Percentiles rank a stretch among this genome's conserved stretches.
Evolutionary conservation across 2,797 vertebrate genomes (phyloP).

Genomic region (Erpetoichthys calabaricus): DNA sequence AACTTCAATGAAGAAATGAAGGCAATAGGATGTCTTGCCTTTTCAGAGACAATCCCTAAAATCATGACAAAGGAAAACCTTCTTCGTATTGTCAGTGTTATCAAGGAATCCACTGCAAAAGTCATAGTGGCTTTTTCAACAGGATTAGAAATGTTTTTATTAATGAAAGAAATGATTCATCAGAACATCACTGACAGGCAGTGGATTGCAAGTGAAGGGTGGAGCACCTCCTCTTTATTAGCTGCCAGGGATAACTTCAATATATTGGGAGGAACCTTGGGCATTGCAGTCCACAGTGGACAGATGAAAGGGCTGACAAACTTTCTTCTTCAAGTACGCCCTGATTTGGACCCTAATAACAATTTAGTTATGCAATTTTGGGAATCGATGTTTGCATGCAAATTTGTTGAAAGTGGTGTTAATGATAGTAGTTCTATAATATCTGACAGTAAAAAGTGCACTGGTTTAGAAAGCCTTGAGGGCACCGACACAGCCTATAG

Average conservation of each 20-base stretch:
- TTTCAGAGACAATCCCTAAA: conserved; percentile 30
- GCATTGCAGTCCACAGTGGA: conserved; percentile 26
- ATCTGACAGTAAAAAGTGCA: conserved; percentile 17
- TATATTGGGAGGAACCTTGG: conserved; percentile 25
- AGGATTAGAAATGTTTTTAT: conserved; percentile 15
- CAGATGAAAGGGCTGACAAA: conserved; percentile 25
- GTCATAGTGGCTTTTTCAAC: conserved; percentile 32
- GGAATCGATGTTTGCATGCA: conserved; percentile 31
- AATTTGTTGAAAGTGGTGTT: conserved; percentile 10
- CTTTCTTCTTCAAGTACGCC: conserved; percentile 24
- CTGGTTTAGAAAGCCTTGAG: conserved; percentile 24
- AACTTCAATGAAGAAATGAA: conserved; percentile 27
- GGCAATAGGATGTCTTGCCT: conserved; percentile 26
- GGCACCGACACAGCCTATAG: conserved; percentile 17
- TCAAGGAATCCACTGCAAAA: conserved; percentile 25
- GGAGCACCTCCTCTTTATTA: conserved; percentile 21
- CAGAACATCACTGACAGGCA: conserved; percentile 32
- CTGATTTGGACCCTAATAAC: conserved; percentile 15
- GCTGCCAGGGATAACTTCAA: conserved; percentile 15
- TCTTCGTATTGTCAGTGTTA: conserved; percentile 23
- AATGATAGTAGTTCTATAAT: conserved; percentile 1
- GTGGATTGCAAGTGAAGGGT: conserved; percentile 36
- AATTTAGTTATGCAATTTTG: conserved; percentile 30
- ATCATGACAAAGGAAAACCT: conserved; percentile 18
- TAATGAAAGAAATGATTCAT: conserved; percentile 25